Conservation (phyloP, 2,113 vertebrate genomes). For the Calidris pugnax region DNA sequence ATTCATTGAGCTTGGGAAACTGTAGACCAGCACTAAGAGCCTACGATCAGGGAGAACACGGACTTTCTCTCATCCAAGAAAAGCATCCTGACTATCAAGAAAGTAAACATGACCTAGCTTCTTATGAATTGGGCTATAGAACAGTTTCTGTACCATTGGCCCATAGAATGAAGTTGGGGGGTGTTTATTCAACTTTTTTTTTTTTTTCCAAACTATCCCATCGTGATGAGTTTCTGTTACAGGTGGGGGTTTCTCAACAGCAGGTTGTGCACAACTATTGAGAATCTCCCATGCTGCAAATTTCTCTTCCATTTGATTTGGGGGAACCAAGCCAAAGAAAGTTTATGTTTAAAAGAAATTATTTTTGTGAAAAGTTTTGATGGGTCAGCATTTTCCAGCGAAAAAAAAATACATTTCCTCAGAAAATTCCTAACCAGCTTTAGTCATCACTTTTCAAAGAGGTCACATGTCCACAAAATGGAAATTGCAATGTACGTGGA, state of each 20-base stretch:
- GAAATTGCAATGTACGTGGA: not conserved
- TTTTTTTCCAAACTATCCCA: not conserved
- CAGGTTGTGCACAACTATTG: not conserved
- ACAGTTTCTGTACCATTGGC: not conserved
- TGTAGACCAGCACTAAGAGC: not conserved
- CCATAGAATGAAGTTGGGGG: not conserved
- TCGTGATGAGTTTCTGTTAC: not conserved
- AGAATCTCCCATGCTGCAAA: not conserved
- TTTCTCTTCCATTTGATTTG: not conserved
- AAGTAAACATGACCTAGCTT: not conserved
- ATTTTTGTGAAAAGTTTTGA: not conserved
- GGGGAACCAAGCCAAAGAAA: not conserved
- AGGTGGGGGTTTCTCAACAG: not conserved
- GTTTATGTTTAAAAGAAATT: not conserved
- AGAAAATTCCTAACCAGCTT: not conserved
- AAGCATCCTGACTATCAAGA: not conserved
- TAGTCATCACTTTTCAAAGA: not conserved
- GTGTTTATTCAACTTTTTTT: not conserved
- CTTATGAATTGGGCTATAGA: not conserved
- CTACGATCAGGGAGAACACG: not conserved
- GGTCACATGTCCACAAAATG: not conserved
- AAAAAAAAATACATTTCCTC: not conserved
- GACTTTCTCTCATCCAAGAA: not conserved
- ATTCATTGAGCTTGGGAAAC: not conserved
- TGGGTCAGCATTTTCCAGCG: not conserved